phyloP scores from a whole-genome alignment of 1,140 invertebrate species.

The Atta texana region DNA sequence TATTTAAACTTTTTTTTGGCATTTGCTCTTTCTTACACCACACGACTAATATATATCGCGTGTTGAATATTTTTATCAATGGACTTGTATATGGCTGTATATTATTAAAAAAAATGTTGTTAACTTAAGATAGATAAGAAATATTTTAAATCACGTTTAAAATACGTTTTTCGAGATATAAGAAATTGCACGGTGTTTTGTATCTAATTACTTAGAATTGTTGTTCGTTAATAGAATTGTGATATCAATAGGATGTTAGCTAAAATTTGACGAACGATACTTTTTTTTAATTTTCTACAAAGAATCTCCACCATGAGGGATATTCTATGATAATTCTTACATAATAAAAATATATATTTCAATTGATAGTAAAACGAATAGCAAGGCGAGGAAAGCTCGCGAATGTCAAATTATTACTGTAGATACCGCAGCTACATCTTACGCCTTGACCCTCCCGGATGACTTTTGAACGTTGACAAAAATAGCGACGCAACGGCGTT shows the following conservation, averaged over 20 bases:
- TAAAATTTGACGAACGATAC: neutral
- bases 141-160: too few relatives aligned
- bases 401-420: slow-evolving; percentile 51
- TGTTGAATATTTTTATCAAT: neutral
- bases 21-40: neutral
- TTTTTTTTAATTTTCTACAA: too few relatives aligned
- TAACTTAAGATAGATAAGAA: too few relatives aligned
- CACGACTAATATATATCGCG: neutral
- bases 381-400: neutral
- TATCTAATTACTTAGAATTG: too few relatives aligned
- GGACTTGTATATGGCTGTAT: too few relatives aligned
- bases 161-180: too few relatives aligned
- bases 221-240: too few relatives aligned
- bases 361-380: neutral
- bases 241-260: neutral
- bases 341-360: neutral
- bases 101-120: too few relatives aligned
- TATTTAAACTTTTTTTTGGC: neutral
- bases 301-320: neutral
- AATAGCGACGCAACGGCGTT: slow-evolving; percentile 69
- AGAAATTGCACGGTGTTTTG: too few relatives aligned
- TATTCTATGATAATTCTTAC: neutral
- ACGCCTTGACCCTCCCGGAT: slow-evolving; percentile 60
- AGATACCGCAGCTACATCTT: slow-evolving; percentile 53
- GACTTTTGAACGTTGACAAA: slow-evolving; percentile 71